Evolutionary conservation across 2,888 invertebrate species (phyloP), one percentile per base, ranked within the genome.

Genomic region (Andrena bucephala): DNA sequence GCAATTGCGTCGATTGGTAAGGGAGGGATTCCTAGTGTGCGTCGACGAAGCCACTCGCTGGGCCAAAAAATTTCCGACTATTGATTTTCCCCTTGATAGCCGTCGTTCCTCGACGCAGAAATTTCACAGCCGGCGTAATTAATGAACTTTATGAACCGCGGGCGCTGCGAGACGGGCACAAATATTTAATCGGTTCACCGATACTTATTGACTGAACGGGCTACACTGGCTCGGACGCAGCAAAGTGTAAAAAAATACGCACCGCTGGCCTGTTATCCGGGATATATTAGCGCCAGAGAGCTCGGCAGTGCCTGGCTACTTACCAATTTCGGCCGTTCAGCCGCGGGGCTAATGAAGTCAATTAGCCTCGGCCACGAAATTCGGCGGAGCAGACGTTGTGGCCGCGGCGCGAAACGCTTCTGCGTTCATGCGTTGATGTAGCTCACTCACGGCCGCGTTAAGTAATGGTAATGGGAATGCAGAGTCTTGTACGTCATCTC

Each of bases 131-230:
- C 57, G 62, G 16, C n/a, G 59, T 33, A 70, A 77, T 77, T 82
- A 83, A 82, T 74, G 74, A 84, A 68, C 71, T 77, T 74, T 67
- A 68, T 73, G 54, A 52, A 52, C 50, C 59, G 42, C 50, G 60
- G 31, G 16, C 65, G 62, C 69, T 69, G 66, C 52, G 74, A 70
- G 54, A 52, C 63, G 68, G 52, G 42, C 10, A 65, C 82, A 77
- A 82, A 82, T 77, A 82, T 82, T 84, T 82, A 74, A 84, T 77
- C 82, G 77, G 67, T 65, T 63, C 73, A 63, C 70, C 71, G 74
- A 71, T 77, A 77, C 83, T 74, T 84, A 82, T 84, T 74, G 83
- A 77, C 63, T 71, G 29, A 57, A 16, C 60, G 36, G 48, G 42
- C 1, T n/a, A 20, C n/a, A 20, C n/a, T n/a, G 42, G 42, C 4